Percentiles rank a stretch among this genome's conserved stretches.
These are phyloP conservation scores for Ligdia adustata DNA, from an alignment of 2,888 invertebrate species.

Conservation along the genomic window DNA sequence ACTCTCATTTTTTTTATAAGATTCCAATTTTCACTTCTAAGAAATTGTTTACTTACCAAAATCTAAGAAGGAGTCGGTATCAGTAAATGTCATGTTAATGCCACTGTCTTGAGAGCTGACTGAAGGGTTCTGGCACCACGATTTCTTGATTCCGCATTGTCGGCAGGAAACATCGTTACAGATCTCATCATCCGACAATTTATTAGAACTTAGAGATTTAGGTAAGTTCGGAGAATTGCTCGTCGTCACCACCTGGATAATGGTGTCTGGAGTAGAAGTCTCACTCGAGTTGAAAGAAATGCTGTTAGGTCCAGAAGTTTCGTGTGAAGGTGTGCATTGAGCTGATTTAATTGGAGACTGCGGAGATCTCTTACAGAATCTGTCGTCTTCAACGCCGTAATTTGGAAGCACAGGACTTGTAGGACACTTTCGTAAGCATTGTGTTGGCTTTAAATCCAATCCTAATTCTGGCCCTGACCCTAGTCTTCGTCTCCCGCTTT, in stretches of 20 bases:
- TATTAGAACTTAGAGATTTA: constrained; percentile 82
- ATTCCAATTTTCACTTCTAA: too few relatives aligned
- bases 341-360: constrained; percentile 70
- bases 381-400: constrained; percentile 64
- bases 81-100: constrained; percentile 89
- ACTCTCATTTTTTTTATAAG: too few relatives aligned
- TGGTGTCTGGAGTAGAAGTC: constrained; percentile 80
- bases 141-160: constrained; percentile 81
- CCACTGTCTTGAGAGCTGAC: constrained; percentile 91
- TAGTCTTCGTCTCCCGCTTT: constrained; percentile 64
- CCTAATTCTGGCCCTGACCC: constrained; percentile 76
- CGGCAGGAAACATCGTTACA: constrained; percentile 74
- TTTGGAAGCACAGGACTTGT: constrained; percentile 74
- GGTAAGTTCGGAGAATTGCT: constrained; percentile 72
- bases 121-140: constrained; percentile 87
- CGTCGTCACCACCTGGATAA: constrained; percentile 75
- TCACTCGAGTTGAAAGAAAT: constrained; percentile 81
- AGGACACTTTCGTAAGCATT: constrained; percentile 70
- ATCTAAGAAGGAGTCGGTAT: constrained; percentile 84
- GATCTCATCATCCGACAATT: constrained; percentile 84
- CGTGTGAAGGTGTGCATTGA: constrained; percentile 73
- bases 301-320: constrained; percentile 72
- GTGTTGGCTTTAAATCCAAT: constrained; percentile 62
- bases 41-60: constrained; percentile 59
- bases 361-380: constrained; percentile 60